These are phyloP conservation scores for Eublepharis macularius DNA, from an alignment of 2,113 vertebrate species.

Conservation along the genomic window DNA sequence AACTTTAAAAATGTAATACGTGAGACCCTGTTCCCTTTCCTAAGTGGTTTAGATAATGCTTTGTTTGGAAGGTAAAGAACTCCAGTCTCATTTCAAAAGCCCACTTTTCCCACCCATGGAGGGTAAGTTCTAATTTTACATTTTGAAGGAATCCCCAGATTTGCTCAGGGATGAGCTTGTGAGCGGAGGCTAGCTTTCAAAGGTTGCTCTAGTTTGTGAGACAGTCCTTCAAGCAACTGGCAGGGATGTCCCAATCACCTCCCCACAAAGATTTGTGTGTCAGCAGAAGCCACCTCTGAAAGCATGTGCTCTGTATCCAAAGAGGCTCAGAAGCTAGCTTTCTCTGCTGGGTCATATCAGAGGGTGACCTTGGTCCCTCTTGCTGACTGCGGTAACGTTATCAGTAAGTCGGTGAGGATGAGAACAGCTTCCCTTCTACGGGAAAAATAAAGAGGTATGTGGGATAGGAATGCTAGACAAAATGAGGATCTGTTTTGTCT, in stretches of 20 bases:
- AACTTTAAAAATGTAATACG: no score
- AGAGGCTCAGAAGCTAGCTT: neutral
- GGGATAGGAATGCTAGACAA: neutral
- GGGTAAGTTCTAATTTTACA: neutral
- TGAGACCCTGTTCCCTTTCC: no score
- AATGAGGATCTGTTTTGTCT: neutral
- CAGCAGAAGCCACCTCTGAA: neutral
- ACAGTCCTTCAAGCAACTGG: neutral
- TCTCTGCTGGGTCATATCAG: neutral
- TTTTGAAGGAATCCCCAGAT: neutral
- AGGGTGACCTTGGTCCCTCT: neutral
- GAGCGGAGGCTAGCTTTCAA: neutral
- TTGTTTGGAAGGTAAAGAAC: no score
- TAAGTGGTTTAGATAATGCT: no score
- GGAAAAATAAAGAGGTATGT: neutral
- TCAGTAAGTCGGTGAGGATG: neutral
- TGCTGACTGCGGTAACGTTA: neutral
- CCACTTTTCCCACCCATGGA: neutral
- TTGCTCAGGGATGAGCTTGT: no score
- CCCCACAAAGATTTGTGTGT: no score
- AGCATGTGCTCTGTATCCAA: neutral
- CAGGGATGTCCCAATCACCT: no score
- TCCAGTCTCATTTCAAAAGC: no score
- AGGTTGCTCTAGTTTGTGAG: neutral
- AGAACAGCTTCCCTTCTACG: neutral